Conservation (phyloP, 1,140 invertebrate species). For the Rhopalosiphum maidis region DNA sequence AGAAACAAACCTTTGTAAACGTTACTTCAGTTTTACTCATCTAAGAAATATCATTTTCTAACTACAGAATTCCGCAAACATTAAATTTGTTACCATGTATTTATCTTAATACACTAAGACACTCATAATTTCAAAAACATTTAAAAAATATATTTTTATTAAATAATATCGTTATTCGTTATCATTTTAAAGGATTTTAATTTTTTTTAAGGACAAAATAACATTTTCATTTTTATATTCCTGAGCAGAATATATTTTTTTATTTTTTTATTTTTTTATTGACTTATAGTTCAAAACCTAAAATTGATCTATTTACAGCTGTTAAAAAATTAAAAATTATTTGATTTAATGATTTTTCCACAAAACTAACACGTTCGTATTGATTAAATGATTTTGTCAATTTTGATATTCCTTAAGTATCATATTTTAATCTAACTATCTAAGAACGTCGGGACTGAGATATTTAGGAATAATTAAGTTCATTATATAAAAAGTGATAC, state of each 20-base stretch:
- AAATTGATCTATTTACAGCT: neutral
- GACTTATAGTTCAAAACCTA: neutral
- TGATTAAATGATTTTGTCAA: neutral
- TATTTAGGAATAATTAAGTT: neutral
- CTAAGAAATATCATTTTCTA: too few relatives aligned
- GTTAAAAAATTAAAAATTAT: neutral
- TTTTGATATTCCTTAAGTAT: neutral
- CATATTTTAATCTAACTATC: neutral
- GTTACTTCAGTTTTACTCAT: too few relatives aligned
- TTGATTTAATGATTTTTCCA: neutral
- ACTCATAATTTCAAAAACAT: too few relatives aligned
- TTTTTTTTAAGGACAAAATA: too few relatives aligned
- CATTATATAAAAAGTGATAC: neutral
- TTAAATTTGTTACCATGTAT: too few relatives aligned
- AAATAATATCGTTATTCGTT: neutral
- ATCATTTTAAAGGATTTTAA: neutral
- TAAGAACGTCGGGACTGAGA: neutral
- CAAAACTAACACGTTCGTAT: neutral
- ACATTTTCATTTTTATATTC: neutral
- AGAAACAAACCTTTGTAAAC: too few relatives aligned
- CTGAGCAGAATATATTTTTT: neutral
- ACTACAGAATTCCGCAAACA: too few relatives aligned
- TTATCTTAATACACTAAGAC: too few relatives aligned
- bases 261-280: neutral
- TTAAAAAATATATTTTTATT: neutral